Percentiles rank a stretch among this genome's conserved stretches.
Evolutionary conservation across 2,888 invertebrate species (phyloP).

Genomic region (Thumatha senex): DNA sequence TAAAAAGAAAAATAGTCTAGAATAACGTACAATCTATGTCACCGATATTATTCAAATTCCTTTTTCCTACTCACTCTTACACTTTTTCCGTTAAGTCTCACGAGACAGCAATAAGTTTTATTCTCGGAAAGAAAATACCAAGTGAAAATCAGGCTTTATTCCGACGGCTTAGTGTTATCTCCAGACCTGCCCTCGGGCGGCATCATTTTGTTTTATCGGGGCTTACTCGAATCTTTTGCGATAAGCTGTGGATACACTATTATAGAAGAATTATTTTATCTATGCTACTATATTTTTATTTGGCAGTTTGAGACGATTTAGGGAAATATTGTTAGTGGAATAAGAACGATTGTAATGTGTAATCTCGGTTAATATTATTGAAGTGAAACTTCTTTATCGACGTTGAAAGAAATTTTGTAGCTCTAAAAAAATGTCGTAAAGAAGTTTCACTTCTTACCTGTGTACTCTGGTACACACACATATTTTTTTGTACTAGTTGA

Average conservation of each 20-base stretch:
- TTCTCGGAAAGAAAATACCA: slow-evolving; percentile 31
- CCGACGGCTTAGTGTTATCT: slow-evolving; percentile 33
- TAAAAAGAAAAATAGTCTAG: too few species aligned
- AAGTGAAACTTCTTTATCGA: too few species aligned
- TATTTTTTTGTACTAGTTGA: too few species aligned
- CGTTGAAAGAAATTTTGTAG: too few species aligned
- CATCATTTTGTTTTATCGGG: slow-evolving; percentile 26
- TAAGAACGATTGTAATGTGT: neutral
- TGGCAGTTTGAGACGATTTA: slow-evolving; percentile 1
- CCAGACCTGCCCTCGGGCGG: slow-evolving; percentile 22
- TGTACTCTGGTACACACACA: too few species aligned
- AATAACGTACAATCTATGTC: slow-evolving; percentile 9
- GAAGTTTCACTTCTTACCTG: too few species aligned
- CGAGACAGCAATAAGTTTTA: slow-evolving; percentile 27
- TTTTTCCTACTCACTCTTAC: neutral
- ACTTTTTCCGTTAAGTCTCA: slow-evolving; percentile 24
- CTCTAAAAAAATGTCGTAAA: too few species aligned
- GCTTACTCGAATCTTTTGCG: slow-evolving; percentile 13
- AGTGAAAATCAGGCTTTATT: slow-evolving; percentile 30
- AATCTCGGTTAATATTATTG: neutral
- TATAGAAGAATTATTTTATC: neutral
- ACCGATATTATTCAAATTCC: slow-evolving; percentile 19
- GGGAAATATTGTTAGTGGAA: neutral
- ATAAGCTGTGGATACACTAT: slow-evolving; percentile 8
- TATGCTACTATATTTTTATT: slow-evolving; percentile 11